Percentiles rank a stretch among this genome's conserved stretches.
Evolutionary conservation across 2,113 vertebrate species (phyloP).

Genomic region (Oceanites oceanicus): DNA sequence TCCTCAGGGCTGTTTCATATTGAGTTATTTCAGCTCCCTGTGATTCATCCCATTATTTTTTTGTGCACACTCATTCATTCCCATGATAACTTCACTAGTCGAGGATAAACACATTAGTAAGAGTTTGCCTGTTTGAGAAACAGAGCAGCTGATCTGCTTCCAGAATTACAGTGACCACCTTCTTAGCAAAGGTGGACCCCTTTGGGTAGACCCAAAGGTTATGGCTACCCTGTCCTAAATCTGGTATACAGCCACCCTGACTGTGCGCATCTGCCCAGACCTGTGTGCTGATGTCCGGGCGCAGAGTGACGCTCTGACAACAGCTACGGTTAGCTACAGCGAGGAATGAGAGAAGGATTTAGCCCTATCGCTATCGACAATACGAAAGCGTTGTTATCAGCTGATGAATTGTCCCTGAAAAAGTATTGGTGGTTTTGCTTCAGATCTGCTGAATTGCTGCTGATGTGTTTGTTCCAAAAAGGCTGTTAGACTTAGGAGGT

Average conservation of each 20-base stretch:
- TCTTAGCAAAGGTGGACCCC: not conserved
- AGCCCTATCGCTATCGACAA: fast-evolving
- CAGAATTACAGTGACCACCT: not conserved
- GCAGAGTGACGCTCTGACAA: not conserved
- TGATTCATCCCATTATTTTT: not conserved
- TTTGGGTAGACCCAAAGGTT: not conserved
- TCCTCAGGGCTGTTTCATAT: not conserved
- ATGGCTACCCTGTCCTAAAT: not conserved
- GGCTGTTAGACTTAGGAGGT: not conserved
- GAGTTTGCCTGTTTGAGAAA: not conserved
- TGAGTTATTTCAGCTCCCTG: not conserved
- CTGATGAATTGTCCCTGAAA: not conserved
- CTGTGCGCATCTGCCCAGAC: not conserved
- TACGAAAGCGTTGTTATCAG: fast-evolving
- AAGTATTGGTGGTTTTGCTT: not conserved
- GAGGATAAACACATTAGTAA: not conserved
- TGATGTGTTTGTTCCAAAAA: not conserved
- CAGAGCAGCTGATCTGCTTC: not conserved
- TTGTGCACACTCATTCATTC: not conserved
- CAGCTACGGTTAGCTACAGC: fast-evolving
- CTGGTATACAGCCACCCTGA: not conserved
- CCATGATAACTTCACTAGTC: not conserved
- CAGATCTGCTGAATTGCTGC: not conserved
- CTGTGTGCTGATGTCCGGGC: not conserved
- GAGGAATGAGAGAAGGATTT: not conserved